These are phyloP conservation scores for Leucania comma DNA, from an alignment of 2,888 invertebrate species.

Conservation along the genomic window DNA sequence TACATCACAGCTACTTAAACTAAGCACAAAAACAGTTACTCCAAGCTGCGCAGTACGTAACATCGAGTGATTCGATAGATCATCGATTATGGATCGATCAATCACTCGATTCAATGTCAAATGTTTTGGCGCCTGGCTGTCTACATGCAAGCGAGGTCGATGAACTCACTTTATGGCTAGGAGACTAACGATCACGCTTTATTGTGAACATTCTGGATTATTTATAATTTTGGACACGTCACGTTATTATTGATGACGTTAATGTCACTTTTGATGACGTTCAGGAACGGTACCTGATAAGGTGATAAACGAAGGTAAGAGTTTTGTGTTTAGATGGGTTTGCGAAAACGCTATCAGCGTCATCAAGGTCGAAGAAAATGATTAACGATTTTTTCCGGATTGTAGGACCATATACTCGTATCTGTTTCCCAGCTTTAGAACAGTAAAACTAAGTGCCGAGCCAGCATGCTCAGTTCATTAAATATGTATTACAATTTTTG, in stretches of 20 bases:
- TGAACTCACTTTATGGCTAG: constrained; percentile 67
- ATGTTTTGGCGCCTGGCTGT: constrained; percentile 83
- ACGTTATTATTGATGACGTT: constrained; percentile 17
- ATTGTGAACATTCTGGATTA: constrained; percentile 40
- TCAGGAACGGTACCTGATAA: not conserved
- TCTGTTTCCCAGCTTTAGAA: not conserved
- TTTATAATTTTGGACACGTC: constrained; percentile 38
- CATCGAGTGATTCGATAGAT: constrained; percentile 62
- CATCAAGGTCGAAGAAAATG: not conserved
- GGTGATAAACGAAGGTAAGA: not conserved
- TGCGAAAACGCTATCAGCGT: not conserved
- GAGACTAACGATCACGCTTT: constrained; percentile 48
- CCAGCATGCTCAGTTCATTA: not conserved
- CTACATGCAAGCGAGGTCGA: constrained; percentile 79
- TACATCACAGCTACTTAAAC: constrained; percentile 51
- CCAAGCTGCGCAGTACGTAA: constrained; percentile 55
- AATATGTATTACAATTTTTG: constrained; percentile 10
- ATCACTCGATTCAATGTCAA: constrained; percentile 78
- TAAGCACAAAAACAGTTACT: constrained; percentile 58
- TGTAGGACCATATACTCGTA: not conserved
- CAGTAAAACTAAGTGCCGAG: not conserved
- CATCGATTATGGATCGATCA: constrained; percentile 79
- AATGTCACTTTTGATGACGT: constrained; percentile 20
- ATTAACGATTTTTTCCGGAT: not conserved
- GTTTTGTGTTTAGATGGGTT: not conserved